phyloP scores from a whole-genome alignment of 2,888 invertebrate species.

The Eucera pruinosa region DNA sequence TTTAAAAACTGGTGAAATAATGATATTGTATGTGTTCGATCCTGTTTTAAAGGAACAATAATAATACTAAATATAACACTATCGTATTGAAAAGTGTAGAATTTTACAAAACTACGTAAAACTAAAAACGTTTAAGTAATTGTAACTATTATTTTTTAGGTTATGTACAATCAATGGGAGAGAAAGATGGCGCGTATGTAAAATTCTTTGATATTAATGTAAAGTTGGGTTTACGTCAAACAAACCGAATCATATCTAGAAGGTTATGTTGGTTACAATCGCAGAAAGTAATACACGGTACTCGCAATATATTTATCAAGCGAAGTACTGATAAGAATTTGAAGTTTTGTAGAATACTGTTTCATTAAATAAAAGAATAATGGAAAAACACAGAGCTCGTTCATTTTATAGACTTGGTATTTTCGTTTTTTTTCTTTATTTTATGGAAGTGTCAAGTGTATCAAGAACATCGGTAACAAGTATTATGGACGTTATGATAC shows the following conservation, averaged over 20 bases:
- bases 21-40: no score
- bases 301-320: not conserved
- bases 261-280: constrained; percentile 39
- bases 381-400: constrained; percentile 45
- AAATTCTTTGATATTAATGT: constrained; percentile 7
- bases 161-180: not conserved
- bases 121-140: not conserved
- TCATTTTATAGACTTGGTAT: constrained; percentile 24
- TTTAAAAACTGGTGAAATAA: no score
- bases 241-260: not conserved
- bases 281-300: constrained; percentile 4
- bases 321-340: not conserved
- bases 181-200: constrained; percentile 30
- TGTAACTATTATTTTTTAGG: not conserved
- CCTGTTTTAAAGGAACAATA: no score
- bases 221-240: not conserved
- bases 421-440: constrained; percentile 46
- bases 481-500: constrained; percentile 46
- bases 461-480: not conserved
- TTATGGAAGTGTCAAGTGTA: constrained; percentile 25
- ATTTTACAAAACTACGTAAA: no score
- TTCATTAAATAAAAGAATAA: constrained; percentile 29
- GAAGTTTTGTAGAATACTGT: not conserved
- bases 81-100: no score
- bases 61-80: no score